These are phyloP conservation scores for Fulica atra DNA, from an alignment of 2,113 vertebrate genomes.

Conservation along the genomic window DNA sequence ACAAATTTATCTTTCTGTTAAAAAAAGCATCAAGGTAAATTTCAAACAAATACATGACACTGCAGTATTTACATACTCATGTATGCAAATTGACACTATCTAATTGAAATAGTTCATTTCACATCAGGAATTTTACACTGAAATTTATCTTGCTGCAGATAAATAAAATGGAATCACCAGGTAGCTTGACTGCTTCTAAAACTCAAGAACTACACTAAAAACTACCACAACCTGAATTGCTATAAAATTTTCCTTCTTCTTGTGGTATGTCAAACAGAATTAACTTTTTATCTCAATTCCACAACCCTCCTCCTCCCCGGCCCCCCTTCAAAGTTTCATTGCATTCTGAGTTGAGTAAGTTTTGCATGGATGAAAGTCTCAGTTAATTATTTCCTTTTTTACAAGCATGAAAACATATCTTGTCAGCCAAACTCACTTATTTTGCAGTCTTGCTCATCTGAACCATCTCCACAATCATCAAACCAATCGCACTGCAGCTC, in stretches of 20 bases:
- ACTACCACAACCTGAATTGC: neutral
- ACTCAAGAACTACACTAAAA: neutral
- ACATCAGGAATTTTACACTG: neutral
- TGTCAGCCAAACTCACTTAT: conserved; percentile 79
- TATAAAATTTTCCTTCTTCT: neutral
- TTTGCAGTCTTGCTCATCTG: conserved; percentile 92
- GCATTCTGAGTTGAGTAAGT: neutral
- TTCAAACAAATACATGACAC: neutral
- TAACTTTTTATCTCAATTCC: too few species aligned
- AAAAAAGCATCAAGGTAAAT: neutral
- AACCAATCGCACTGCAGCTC: conserved; percentile 92
- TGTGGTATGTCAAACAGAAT: neutral
- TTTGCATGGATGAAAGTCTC: neutral
- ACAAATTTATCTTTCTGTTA: neutral
- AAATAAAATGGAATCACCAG: neutral
- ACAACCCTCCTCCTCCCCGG: too few species aligned
- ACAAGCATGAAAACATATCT: neutral
- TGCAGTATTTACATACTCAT: neutral
- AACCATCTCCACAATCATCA: conserved; percentile 94
- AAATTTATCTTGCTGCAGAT: neutral
- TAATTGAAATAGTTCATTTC: neutral
- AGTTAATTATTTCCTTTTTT: neutral
- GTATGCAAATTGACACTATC: neutral
- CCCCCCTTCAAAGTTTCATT: neutral
- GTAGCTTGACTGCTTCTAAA: neutral